Evolutionary conservation across 2,888 invertebrate genomes (phyloP), one percentile per base, ranked within the genome.

Genomic region (Bombyx huttoni): DNA sequence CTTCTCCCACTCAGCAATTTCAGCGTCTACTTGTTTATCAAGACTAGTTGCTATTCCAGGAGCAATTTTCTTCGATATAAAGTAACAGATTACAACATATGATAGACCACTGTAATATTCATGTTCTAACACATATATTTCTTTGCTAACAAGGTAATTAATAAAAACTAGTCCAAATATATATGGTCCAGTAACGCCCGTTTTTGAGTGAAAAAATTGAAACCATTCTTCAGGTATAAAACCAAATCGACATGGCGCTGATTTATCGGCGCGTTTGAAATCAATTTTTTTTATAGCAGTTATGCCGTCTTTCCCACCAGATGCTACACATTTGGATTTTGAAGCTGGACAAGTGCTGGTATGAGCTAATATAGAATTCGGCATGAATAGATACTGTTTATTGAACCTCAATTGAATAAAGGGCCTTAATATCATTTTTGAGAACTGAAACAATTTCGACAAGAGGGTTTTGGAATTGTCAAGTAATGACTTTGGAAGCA

Each of bases 51-150:
- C 92, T 8, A 94, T 49, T 33, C 62, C 60, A 14, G 92, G 91
- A 0, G 97, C 97, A 7, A 93, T 74, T 67, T 91, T 94, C 65
- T 93, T 94, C 9, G 91, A 85, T 3, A 70, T 84, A 51, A 86
- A 53, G 51, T 91, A 74, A 52, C 91, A 73, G 67, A 96, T 89
- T 1, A 93, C 68, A 9, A 91, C 76, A 50, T 95, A 75, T 0
- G 95, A 93, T 9, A 96, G 57, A 14, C 96, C 95, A 57, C 91
- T 90, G 76, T 94, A 94, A 80, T 92, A 97, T 73, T 98, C 97
- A 74, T 98, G 98, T 76, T 99, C 98, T 89, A 97, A 84, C 0
- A 99, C 92, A 72, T 92, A 96, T 59, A 94, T 93, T 89, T 99
- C 99, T 84, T 99, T 99, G 75, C 98, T 98, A 50, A 95, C 62